Percentiles rank a stretch among this genome's conserved stretches.
phyloP scores from a whole-genome alignment of 2,797 vertebrate species.

The Podarcis siculus region DNA sequence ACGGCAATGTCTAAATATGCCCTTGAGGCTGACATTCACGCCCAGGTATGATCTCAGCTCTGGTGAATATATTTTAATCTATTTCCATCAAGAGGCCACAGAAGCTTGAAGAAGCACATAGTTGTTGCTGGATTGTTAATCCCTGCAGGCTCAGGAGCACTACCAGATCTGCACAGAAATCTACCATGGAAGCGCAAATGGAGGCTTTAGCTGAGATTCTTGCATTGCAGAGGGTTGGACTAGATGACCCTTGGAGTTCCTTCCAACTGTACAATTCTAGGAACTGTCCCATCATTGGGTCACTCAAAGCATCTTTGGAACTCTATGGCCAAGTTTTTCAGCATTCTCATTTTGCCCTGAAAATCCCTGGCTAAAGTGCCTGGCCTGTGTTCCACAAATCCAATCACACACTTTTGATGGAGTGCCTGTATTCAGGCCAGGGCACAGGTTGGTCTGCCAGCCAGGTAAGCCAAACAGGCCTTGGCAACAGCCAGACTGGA shows the following conservation, averaged over 20 bases:
- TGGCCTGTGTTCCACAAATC: neutral
- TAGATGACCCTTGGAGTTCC: no score
- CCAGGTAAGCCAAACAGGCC: neutral
- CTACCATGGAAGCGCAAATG: no score
- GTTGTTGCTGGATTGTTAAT: neutral
- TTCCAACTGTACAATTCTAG: neutral
- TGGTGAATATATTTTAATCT: slow-evolving; percentile 51
- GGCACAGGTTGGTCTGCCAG: neutral
- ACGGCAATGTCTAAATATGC: slow-evolving; percentile 37
- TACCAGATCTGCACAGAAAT: no score
- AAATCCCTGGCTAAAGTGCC: neutral
- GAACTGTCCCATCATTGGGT: neutral
- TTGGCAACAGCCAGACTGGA: neutral
- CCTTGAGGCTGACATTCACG: slow-evolving; percentile 29
- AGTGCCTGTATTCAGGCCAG: neutral
- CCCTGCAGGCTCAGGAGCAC: neutral
- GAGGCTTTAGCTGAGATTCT: no score
- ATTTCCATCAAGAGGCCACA: slow-evolving; percentile 26
- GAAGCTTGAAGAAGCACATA: neutral
- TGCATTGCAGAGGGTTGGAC: no score
- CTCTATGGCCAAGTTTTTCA: no score
- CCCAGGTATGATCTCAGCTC: slow-evolving; percentile 54
- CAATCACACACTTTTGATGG: neutral
- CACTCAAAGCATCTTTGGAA: neutral
- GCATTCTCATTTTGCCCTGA: neutral